Conservation (phyloP, 2,797 vertebrate species). For the Paramormyrops hopkinsi region DNA sequence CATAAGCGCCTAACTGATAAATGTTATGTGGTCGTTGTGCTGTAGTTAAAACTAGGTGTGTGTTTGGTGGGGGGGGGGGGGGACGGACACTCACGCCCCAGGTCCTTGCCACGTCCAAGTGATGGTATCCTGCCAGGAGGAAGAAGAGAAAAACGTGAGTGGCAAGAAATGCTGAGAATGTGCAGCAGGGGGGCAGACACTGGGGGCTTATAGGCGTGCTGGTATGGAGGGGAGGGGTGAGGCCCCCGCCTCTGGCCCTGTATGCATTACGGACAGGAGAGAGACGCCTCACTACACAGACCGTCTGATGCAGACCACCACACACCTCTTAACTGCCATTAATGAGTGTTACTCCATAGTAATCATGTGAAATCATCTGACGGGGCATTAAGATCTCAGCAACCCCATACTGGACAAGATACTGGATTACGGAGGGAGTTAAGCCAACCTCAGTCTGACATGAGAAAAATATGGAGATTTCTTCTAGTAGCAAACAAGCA, state of each 20-base stretch:
- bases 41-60: neutral
- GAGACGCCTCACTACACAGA: neutral
- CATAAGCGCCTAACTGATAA: neutral
- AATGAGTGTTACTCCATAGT: neutral
- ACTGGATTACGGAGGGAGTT: neutral
- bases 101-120: conserved; percentile 99
- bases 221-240: neutral
- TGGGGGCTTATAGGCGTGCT: neutral
- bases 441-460: neutral
- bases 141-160: conserved; percentile 24
- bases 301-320: neutral
- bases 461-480: neutral
- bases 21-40: neutral
- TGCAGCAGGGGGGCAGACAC: neutral
- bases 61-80: neutral
- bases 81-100: conserved; percentile 78
- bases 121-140: conserved; percentile 77
- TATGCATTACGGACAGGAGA: neutral
- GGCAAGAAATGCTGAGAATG: neutral
- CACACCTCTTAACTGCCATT: neutral
- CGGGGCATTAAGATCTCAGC: neutral
- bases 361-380: neutral
- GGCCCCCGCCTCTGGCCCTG: neutral
- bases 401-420: neutral
- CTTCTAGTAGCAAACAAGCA: neutral